phyloP scores from a whole-genome alignment of 2,888 invertebrate genomes.

The Heliconius erato region DNA sequence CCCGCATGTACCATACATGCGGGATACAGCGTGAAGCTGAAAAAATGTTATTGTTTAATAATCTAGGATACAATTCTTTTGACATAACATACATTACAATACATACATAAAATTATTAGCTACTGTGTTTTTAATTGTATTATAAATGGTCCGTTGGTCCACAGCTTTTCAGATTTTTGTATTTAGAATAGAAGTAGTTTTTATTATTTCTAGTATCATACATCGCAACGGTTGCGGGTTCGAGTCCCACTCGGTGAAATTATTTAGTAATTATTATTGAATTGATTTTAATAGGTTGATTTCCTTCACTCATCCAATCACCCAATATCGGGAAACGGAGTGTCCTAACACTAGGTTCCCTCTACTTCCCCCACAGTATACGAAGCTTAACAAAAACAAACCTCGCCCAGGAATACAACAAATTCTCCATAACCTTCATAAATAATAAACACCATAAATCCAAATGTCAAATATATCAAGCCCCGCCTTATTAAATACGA shows the following conservation, averaged over 20 bases:
- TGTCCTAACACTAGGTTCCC: not conserved
- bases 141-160: not conserved
- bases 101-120: not conserved
- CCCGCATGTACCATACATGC: too few relatives aligned
- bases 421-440: not conserved
- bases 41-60: too few relatives aligned
- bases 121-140: not conserved
- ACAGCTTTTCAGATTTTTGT: not conserved
- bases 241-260: too few relatives aligned
- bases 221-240: too few relatives aligned
- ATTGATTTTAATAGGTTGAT: too few relatives aligned
- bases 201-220: too few relatives aligned
- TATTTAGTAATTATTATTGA: too few relatives aligned
- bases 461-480: conserved; percentile 23
- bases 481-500: conserved; percentile 30
- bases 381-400: not conserved
- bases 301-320: too few relatives aligned
- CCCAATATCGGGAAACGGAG: not conserved
- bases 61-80: not conserved
- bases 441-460: conserved; percentile 19
- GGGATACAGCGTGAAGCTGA: too few relatives aligned
- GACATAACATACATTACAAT: not conserved
- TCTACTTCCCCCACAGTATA: too few relatives aligned
- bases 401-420: too few relatives aligned
- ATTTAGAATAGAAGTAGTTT: not conserved